Conservation (phyloP, 2,113 vertebrate genomes). For the Trogon melanurus region DNA sequence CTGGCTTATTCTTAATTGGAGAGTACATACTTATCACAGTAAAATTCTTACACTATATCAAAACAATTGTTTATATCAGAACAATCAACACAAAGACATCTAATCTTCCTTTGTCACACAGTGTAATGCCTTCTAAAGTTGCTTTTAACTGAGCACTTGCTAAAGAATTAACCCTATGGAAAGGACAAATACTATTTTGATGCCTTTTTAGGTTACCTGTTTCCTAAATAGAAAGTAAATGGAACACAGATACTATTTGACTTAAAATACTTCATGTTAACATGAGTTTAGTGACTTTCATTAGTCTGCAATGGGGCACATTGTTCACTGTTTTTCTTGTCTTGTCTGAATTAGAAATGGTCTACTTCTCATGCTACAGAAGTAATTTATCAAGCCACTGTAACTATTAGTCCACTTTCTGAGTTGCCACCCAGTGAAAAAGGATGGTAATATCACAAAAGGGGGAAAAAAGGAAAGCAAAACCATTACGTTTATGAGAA, state of each 20-base stretch:
- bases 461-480: background rate
- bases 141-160: background rate
- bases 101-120: background rate
- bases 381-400: background rate
- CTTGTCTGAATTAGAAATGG: background rate
- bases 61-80: background rate
- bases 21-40: background rate
- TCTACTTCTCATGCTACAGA: background rate
- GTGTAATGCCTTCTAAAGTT: background rate
- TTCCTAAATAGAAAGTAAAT: constrained; percentile 12
- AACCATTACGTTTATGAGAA: background rate
- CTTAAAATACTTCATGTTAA: background rate
- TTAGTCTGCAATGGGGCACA: background rate
- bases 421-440: background rate
- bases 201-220: background rate
- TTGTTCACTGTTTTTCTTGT: background rate
- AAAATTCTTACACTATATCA: background rate
- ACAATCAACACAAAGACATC: background rate
- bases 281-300: background rate
- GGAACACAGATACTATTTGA: background rate
- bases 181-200: background rate
- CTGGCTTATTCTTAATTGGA: background rate
- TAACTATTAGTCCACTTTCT: background rate
- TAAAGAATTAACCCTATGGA: background rate
- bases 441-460: background rate